Evolutionary conservation across 2,797 vertebrate species (phyloP), one percentile per base, ranked within the genome.

Genomic region (Sylvilagus floridanus): DNA sequence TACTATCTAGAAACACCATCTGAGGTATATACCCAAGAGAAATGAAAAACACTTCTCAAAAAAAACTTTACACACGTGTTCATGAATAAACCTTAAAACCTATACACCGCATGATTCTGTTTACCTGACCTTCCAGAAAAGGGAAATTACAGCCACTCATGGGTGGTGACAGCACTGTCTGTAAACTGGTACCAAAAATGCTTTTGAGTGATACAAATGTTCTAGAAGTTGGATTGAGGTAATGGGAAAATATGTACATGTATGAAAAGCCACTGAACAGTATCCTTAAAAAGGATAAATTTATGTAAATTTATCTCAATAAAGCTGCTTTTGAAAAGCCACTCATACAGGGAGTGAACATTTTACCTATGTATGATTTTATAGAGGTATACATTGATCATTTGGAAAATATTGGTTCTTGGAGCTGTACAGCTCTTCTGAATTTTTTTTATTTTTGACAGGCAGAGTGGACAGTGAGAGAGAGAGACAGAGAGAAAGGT

Each of bases 1-100:
- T 68, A 57, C 90, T 32, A 83, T n/a, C 24, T 60, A 88, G 42
- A 90, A 90, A 78, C 77, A 89, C 63, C 14, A 94, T 52, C 22
- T 83, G 50, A 92, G 30, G 22, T 82, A 91, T 94, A 78, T 66
- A 71, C 17, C 19, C 22, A 57, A 83, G 16, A 94, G 17, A 82
- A 78, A 19, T 93, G 17, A 88, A 93, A 85, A 42, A 26, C 35
- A 66, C 4, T 11, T 69, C 32, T 37, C 84, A n/a, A 81, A 42
- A 86, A 83, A 65, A 77, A 14, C 50, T 60, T 7, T 17, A 72
- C 0, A 52, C 16, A 16, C 87, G 35, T 73, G 52, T 65, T 93
- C 47, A 71, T 3, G 22, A 28, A 71, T 85, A 9, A 93, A 73
- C 17, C 35, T 73, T 24, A 87, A 93, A 90, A 65, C 5, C 47